A percentile compares a stretch with the other conserved stretches of the same genome.
Evolutionary conservation across 2,797 vertebrate species (phyloP).

Genomic region (Rhodeus uyekii): DNA sequence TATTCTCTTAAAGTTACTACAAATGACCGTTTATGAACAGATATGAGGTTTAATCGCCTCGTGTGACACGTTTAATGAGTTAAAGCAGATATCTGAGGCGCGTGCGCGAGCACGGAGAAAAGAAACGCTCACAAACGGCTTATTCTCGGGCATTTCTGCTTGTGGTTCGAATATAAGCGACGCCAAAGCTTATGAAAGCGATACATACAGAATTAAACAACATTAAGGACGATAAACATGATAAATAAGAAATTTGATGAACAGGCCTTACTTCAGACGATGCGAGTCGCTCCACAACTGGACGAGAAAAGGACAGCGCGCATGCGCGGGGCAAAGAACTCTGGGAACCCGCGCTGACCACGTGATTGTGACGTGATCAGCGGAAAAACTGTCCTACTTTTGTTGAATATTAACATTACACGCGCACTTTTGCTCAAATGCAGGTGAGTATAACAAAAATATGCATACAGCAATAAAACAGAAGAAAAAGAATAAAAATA

Average conservation of each 20-base stretch:
- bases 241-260: background rate
- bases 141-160: background rate
- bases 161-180: background rate
- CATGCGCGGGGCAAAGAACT: conserved; percentile 70
- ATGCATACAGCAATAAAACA: background rate
- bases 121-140: background rate
- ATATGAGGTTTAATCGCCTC: background rate
- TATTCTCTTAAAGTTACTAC: background rate
- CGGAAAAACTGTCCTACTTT: accelerated
- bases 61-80: background rate
- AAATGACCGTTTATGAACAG: background rate
- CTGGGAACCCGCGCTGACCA: conserved; percentile 40
- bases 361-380: background rate
- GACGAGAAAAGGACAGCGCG: conserved; percentile 78
- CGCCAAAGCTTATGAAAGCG: accelerated
- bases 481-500: too few species aligned
- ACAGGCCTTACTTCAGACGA: conserved; percentile 73
- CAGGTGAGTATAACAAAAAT: background rate
- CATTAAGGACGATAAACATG: background rate
- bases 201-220: accelerated
- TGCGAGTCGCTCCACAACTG: conserved; percentile 72
- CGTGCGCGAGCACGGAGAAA: background rate
- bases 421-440: background rate
- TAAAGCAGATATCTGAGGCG: too few species aligned
- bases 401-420: background rate